Evolutionary conservation across 2,888 invertebrate genomes (phyloP), one percentile per base, ranked within the genome.

Genomic region (Psylliodes chrysocephalus): DNA sequence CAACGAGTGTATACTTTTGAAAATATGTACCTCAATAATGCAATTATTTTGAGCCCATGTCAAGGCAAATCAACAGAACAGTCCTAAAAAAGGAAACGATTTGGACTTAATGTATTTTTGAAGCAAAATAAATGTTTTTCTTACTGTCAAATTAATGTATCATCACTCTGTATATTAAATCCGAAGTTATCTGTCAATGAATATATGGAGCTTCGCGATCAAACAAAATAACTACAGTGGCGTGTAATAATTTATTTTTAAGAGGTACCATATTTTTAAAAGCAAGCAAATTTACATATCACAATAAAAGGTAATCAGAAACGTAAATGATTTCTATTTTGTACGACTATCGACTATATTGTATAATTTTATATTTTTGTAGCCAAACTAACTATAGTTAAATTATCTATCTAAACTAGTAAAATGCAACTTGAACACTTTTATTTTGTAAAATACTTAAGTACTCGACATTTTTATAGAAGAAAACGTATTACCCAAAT

Each of bases 11-110:
- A 12, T 53, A 17, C 33, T 51, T 51, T 14, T 51, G n/a, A 51
- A 25, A 51, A 51, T 33, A 51, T 51, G 51, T 51, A 33, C 51
- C 51, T 30, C 30, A 35, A 53, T 19, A 38, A n/a, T n/a, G n/a
- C n/a, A 18, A 38, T 38, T 19, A 22, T 15, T 38, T 18, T 35
- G 35, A 12, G 28, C 49, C 18, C 7, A 30, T 15, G n/a, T n/a
- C n/a, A n/a, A n/a, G n/a, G n/a, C n/a, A n/a, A n/a, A n/a, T n/a
- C n/a, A n/a, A n/a, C n/a, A n/a, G n/a, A n/a, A n/a, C n/a, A n/a
- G n/a, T n/a, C n/a, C n/a, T n/a, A n/a, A n/a, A n/a, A n/a, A n/a
- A n/a, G n/a, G n/a, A n/a, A n/a, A n/a, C n/a, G n/a, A n/a, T n/a
- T n/a, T n/a, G n/a, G n/a, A n/a, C n/a, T n/a, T n/a, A n/a, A n/a